phyloP scores from a whole-genome alignment of 2,797 vertebrate species.

The Crypturellus tataupa region DNA sequence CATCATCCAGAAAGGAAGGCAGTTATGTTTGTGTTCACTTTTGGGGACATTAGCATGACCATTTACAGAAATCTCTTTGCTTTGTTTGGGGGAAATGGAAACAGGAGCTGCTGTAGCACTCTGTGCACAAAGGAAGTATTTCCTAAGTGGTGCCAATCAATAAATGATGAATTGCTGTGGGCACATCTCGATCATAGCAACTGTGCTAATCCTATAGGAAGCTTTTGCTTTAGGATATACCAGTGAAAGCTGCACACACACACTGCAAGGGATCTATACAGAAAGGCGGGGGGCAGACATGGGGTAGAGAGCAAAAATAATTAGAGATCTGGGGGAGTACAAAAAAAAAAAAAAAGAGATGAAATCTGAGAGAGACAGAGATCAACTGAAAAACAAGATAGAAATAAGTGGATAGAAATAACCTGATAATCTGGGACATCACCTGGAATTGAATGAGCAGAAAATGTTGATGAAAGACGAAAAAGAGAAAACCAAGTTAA shows the following conservation, averaged over 20 bases:
- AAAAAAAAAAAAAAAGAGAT: background rate
- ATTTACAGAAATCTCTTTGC: background rate
- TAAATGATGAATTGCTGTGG: slow-evolving; percentile 1
- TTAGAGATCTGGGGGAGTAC: background rate
- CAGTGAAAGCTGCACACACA: background rate
- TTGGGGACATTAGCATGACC: background rate
- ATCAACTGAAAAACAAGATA: background rate
- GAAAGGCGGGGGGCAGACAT: background rate
- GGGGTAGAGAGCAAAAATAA: background rate
- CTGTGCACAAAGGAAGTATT: background rate
- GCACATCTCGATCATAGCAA: background rate
- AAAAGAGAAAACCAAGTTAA: background rate
- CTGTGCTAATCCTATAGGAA: background rate
- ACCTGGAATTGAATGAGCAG: background rate
- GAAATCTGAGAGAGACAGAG: background rate
- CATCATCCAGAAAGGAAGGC: background rate
- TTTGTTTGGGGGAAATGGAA: background rate
- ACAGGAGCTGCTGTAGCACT: background rate
- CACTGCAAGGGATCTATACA: background rate
- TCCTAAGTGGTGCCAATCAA: background rate
- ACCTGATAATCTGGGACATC: no score
- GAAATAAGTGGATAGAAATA: background rate
- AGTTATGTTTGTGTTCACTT: background rate
- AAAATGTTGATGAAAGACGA: background rate
- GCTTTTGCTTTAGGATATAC: background rate